These are phyloP conservation scores for Myopa tessellatipennis DNA, from an alignment of 2,888 invertebrate genomes.

Conservation along the genomic window DNA sequence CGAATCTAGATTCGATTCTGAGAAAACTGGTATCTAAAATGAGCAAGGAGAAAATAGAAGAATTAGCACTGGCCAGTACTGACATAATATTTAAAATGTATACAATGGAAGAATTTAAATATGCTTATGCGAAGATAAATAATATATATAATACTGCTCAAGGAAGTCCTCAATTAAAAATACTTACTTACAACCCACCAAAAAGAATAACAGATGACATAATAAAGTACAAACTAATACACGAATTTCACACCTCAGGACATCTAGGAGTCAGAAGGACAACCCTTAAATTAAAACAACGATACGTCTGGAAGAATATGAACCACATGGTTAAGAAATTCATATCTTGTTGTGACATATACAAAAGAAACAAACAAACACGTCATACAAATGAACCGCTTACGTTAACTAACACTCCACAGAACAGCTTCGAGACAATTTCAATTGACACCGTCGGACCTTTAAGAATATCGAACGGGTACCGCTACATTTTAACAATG, in stretches of 20 bases:
- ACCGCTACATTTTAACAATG: neutral
- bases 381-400: neutral
- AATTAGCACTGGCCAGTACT: slow-evolving; percentile 11
- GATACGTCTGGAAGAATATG: slow-evolving; percentile 9
- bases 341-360: slow-evolving; percentile 1
- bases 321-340: neutral
- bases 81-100: slow-evolving; percentile 2
- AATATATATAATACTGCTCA: neutral
- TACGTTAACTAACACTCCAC: neutral
- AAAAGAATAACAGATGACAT: neutral
- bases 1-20: slow-evolving; percentile 19
- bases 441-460: slow-evolving; percentile 11
- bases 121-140: neutral
- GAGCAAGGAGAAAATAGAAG: neutral
- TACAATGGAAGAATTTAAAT: neutral
- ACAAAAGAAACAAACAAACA: neutral
- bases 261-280: slow-evolving; percentile 2
- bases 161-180: neutral
- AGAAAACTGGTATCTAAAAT: neutral
- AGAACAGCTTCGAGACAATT: neutral
- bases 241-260: slow-evolving; percentile 1
- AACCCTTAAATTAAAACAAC: neutral
- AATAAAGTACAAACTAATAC: slow-evolving; percentile 6
- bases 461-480: neutral
- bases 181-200: neutral